A percentile compares a stretch with the other conserved stretches of the same genome.
Evolutionary conservation across 2,797 vertebrate species (phyloP).

Genomic region (Masticophis lateralis): DNA sequence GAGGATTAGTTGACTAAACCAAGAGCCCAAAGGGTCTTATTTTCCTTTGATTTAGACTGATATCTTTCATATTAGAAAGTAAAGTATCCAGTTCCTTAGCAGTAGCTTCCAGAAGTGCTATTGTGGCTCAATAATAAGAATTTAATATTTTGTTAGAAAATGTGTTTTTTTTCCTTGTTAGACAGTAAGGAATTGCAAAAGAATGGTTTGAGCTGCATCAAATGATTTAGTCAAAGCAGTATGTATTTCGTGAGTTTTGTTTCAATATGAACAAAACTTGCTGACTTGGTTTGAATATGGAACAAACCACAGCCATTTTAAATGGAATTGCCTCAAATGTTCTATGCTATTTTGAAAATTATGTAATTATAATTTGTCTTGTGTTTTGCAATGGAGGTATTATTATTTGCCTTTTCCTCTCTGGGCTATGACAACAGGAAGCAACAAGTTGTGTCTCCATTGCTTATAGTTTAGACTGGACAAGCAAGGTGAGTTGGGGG

Average conservation of each 20-base stretch:
- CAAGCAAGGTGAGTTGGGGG: background rate
- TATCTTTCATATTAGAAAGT: too few relatives aligned
- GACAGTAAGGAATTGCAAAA: background rate
- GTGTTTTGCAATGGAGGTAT: background rate
- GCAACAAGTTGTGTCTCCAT: background rate
- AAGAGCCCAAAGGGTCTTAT: too few relatives aligned
- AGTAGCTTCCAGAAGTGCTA: too few relatives aligned
- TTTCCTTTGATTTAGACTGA: background rate
- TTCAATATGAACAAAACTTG: background rate
- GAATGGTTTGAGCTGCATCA: too few relatives aligned
- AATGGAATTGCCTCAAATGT: background rate
- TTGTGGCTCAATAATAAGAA: too few relatives aligned
- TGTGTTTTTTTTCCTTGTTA: background rate
- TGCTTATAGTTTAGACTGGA: background rate
- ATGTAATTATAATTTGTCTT: background rate
- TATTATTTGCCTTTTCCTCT: background rate
- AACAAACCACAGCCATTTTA: background rate
- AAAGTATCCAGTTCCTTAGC: too few relatives aligned
- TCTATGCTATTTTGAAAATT: background rate
- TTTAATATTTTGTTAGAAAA: slow-evolving; percentile 2
- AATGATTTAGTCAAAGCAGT: background rate
- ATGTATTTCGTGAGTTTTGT: background rate
- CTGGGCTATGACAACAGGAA: background rate
- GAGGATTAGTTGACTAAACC: too few relatives aligned
- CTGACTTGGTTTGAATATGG: background rate